A percentile compares a stretch with the other conserved stretches of the same genome.
Evolutionary conservation across 2,888 invertebrate genomes (phyloP).

Genomic region (Lepidonotus clava): DNA sequence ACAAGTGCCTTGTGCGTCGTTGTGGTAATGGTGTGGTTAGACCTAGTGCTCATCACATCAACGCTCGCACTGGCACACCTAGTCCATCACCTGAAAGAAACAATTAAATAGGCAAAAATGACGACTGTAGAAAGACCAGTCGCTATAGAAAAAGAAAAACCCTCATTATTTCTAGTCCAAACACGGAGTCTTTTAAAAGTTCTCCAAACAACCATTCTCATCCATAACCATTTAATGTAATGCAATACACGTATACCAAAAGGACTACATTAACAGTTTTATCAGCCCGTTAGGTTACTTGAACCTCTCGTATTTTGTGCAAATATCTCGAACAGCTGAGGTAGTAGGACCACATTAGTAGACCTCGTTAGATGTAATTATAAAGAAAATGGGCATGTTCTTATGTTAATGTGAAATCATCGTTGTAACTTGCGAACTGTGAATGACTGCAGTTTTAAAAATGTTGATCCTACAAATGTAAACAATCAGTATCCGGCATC

Average conservation of each 20-base stretch:
- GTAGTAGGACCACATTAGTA: background rate
- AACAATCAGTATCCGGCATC: too few relatives aligned
- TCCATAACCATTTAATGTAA: background rate
- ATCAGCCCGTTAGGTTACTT: background rate
- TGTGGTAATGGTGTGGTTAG: conserved; percentile 30
- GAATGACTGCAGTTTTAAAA: too few relatives aligned
- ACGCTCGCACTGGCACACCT: conserved; percentile 42
- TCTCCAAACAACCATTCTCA: background rate
- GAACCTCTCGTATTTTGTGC: conserved; percentile 9
- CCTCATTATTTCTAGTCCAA: conserved; percentile 27
- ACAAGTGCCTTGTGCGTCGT: conserved; percentile 54
- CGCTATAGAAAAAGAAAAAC: background rate
- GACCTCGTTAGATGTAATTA: background rate
- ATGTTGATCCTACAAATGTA: too few relatives aligned
- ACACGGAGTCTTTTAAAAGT: background rate
- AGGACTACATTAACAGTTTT: background rate
- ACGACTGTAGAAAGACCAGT: background rate
- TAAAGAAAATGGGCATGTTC: too few relatives aligned
- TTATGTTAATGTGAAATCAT: too few relatives aligned
- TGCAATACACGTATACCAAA: background rate
- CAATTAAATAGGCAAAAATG: background rate
- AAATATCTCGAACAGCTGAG: conserved; percentile 43
- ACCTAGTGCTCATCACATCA: conserved; percentile 17
- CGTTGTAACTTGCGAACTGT: background rate
- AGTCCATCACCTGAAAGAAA: conserved; percentile 1